Base-by-base conservation (phyloP, 2,888 invertebrate species). In the Aporophyla nigra region DNA sequence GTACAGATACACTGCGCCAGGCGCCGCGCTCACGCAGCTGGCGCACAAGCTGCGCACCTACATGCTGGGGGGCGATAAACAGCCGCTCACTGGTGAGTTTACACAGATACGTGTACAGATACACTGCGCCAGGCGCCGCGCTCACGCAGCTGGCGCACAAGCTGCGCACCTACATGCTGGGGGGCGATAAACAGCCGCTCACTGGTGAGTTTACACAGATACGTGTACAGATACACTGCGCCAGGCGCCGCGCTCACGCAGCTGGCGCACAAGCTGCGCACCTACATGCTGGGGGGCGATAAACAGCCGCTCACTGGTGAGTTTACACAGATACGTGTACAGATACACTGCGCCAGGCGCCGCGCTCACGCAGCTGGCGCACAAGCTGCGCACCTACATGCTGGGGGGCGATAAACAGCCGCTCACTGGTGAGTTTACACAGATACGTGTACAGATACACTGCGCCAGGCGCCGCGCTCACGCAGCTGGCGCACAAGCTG, bases 121-220 rank as follows among this genome's bases (percentile, higher is more conserved):
- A 46, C 43, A 46, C 43, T 46, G 43, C 43, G 43, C 43, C 43
- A 10, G 43, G 43, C 43, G 43, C 43, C 43, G 43, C 98, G 54
- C 68, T 71, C 9, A 73, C 97, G 90, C 58, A 98, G 98, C 21
- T 98, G 98, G 91, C 97, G 83, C 97, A 98, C 89, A 98, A 98
- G 14, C 97, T 99, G 72, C 98, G 99, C 90, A 98, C 99, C 89
- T 99, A 99, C 92, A 99, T 99, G 99, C 98, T 99, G 71, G 99
- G 99, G 24, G 99, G 99, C 3, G 98, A 46, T 3, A 46, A 46
- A 12, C 43, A 12, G 10, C 43, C 43, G 43, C 43, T 46, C 43
- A 46, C 43, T 46, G 43, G 43, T 46, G 43, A 46, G 43, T 46
- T 10, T 46, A 33, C 33, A 33, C 33, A 46, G 43, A 10, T 46